Percentiles rank a stretch among this genome's conserved stretches.
Conservation (phyloP, 2,113 vertebrate genomes). For the Synodontis membranacea region DNA sequence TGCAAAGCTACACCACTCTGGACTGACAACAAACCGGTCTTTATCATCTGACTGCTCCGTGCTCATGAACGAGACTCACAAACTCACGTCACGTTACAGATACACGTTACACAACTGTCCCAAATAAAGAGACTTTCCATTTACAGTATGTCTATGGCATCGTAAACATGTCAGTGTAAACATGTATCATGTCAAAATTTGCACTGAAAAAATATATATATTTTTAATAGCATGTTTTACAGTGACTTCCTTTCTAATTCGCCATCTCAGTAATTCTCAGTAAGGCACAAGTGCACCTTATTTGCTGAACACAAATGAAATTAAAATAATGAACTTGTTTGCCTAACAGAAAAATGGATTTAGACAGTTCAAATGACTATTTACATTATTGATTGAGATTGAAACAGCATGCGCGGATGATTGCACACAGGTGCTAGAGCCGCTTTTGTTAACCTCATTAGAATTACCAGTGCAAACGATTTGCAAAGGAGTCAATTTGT, state of each 20-base stretch:
- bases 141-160: background rate
- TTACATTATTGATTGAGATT: conserved; percentile 2
- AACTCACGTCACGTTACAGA: too few relatives aligned
- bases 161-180: too few relatives aligned
- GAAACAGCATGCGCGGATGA: background rate
- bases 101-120: too few relatives aligned
- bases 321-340: background rate
- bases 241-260: conserved; percentile 8
- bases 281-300: background rate
- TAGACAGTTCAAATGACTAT: background rate
- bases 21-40: conserved; percentile 15
- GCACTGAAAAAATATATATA: background rate
- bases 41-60: conserved; percentile 27
- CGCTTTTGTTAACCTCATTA: background rate
- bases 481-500: background rate
- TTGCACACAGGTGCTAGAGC: background rate
- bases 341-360: background rate
- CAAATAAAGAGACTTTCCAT: background rate
- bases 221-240: background rate
- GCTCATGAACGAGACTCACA: background rate
- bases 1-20: background rate
- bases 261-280: background rate
- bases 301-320: background rate
- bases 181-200: background rate
- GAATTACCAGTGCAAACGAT: background rate